Percentiles rank a stretch among this genome's conserved stretches.
These are phyloP conservation scores for Drosophila arawakana DNA, from an alignment of 1,140 invertebrate genomes.

Conservation along the genomic window DNA sequence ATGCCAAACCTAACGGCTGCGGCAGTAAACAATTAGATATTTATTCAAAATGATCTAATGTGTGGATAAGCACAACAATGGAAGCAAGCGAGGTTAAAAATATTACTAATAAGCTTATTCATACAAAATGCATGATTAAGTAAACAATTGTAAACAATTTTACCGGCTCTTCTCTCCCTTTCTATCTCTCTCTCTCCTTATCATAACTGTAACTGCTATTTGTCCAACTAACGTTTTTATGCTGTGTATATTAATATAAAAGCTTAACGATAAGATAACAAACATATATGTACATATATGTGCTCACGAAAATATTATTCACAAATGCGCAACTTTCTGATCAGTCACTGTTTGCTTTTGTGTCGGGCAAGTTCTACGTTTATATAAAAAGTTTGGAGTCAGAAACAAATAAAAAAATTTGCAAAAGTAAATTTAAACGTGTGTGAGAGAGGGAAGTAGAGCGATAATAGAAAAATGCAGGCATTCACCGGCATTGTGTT, in stretches of 20 bases:
- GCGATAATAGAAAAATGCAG: constrained; percentile 40
- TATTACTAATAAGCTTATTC: not conserved
- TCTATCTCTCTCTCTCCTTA: too few relatives aligned
- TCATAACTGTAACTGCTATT: constrained; percentile 2
- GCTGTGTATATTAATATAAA: constrained; percentile 35
- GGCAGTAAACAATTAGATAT: not conserved
- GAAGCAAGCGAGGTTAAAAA: too few relatives aligned
- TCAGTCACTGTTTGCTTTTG: constrained; percentile 65
- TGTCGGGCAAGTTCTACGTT: constrained; percentile 47
- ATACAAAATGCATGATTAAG: not conserved
- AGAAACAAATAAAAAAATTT: constrained; percentile 21
- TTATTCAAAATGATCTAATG: not conserved
- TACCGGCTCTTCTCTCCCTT: not conserved
- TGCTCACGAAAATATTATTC: constrained; percentile 34
- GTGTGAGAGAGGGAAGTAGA: constrained; percentile 5
- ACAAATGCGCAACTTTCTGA: constrained; percentile 39
- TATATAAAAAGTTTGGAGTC: not conserved
- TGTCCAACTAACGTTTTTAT: constrained; percentile 27
- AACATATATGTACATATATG: constrained; percentile 4
- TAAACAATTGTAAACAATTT: constrained; percentile 1
- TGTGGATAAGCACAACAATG: not conserved
- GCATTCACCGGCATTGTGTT: constrained; percentile 19
- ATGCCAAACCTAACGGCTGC: not conserved
- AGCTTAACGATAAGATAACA: constrained; percentile 44
- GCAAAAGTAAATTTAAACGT: not conserved